phyloP scores from a whole-genome alignment of 2,888 invertebrate species.

The Achlya flavicornis region DNA sequence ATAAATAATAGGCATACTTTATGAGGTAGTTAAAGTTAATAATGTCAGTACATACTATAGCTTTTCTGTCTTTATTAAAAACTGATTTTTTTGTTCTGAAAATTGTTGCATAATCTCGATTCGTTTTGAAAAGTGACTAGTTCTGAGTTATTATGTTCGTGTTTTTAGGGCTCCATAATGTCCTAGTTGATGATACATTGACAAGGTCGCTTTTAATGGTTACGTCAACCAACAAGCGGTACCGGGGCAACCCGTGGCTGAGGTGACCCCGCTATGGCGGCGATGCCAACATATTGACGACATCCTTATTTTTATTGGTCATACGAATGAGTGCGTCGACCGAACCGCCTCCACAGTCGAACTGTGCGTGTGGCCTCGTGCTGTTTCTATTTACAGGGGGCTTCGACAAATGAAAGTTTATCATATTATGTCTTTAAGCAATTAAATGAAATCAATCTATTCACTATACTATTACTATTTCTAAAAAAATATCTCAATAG shows the following conservation, averaged over 20 bases:
- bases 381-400: conserved; percentile 55
- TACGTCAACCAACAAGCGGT: conserved; percentile 33
- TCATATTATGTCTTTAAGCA: neutral
- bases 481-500: neutral
- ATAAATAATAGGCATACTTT: neutral
- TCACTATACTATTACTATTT: neutral
- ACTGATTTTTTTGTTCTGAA: neutral
- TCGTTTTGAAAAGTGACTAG: neutral
- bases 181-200: conserved; percentile 33
- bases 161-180: conserved; percentile 21
- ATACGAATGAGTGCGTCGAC: conserved; percentile 77
- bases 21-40: neutral
- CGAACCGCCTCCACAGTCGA: conserved; percentile 67
- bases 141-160: neutral
- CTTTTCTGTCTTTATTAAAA: neutral
- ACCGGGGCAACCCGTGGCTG: conserved; percentile 54
- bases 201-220: conserved; percentile 35
- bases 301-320: conserved; percentile 82
- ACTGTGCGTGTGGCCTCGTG: conserved; percentile 78
- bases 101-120: neutral
- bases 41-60: neutral
- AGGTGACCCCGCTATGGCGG: conserved; percentile 71
- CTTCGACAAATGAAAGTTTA: conserved; percentile 22
- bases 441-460: neutral
- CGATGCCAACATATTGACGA: conserved; percentile 82